Conservation (phyloP, 2,797 vertebrate species). For the Xiphorhynchus erythropygius region DNA sequence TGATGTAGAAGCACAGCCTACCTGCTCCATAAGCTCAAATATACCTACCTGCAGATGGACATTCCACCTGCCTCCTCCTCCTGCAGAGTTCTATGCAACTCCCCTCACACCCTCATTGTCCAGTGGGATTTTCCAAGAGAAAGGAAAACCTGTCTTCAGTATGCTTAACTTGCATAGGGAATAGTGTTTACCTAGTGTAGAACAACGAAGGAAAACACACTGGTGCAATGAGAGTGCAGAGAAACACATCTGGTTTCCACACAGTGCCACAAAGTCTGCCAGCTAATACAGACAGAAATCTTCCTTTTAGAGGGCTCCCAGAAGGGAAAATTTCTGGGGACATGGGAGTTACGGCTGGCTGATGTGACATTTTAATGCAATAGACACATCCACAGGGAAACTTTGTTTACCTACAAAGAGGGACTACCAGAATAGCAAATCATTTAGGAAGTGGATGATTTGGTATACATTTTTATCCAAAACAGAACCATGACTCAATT, state of each 20-base stretch:
- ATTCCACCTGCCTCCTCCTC: background rate
- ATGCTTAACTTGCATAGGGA: background rate
- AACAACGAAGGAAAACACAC: background rate
- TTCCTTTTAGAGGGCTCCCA: background rate
- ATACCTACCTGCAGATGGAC: background rate
- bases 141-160: background rate
- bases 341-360: background rate
- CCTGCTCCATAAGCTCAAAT: background rate
- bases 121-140: background rate
- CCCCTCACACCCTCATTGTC: background rate
- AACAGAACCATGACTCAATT: background rate
- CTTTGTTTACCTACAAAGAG: background rate
- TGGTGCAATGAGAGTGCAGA: background rate
- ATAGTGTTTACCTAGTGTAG: background rate
- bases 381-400: background rate
- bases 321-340: background rate
- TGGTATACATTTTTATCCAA: background rate
- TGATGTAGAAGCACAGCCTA: background rate
- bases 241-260: background rate
- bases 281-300: background rate
- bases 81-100: background rate
- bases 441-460: background rate
- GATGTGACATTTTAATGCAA: background rate
- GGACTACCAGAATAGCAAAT: background rate
- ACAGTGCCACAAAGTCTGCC: background rate